Evolutionary conservation across 2,888 invertebrate genomes (phyloP), one percentile per base, ranked within the genome.

Genomic region (Nomada hirtipes): DNA sequence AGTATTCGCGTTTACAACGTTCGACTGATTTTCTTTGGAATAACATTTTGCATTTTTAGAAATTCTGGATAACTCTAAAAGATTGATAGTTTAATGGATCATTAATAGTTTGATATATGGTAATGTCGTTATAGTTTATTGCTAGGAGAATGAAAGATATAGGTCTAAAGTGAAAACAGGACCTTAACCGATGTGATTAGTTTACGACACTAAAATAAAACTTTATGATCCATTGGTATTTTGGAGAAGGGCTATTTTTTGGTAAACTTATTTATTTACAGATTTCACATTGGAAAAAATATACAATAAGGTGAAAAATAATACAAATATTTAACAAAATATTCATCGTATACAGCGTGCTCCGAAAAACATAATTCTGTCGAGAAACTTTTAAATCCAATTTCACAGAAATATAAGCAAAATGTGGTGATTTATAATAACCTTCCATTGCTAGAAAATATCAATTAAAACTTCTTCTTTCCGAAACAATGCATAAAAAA

Each of bases 71-170:
- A 26, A 20, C 3, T 68, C 13, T 9, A 26, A 20, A 15, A n/a
- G 44, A 15, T 69, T n/a, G 68, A 9, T 42, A 20, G 15, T 15
- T 4, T 63, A 63, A 63, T 44, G 42, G 44, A 44, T 63, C n/a
- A 36, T 44, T 42, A 63, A 63, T 44, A 36, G 36, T 7, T 10
- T 63, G n/a, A 26, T 63, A 26, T 20, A 44, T 63, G 13, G 52
- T 15, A 23, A 23, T 18, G 11, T 36, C 36, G 36, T 36, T 59
- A 59, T 23, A 23, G 23, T 26, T 26, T 26, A 26, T 29, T 59
- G 23, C 23, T 59, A 15, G 26, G 11, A 26, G 15, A 59, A 26
- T 7, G 18, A 26, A 59, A 26, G 11, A 23, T 26, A 26, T 59
- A 59, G 57, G 15, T 13, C 13, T 13, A 59, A 26, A 59, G 26